Percentiles rank a stretch among this genome's conserved stretches.
Evolutionary conservation across 2,113 vertebrate genomes (phyloP).

Genomic region (Salvator merianae): DNA sequence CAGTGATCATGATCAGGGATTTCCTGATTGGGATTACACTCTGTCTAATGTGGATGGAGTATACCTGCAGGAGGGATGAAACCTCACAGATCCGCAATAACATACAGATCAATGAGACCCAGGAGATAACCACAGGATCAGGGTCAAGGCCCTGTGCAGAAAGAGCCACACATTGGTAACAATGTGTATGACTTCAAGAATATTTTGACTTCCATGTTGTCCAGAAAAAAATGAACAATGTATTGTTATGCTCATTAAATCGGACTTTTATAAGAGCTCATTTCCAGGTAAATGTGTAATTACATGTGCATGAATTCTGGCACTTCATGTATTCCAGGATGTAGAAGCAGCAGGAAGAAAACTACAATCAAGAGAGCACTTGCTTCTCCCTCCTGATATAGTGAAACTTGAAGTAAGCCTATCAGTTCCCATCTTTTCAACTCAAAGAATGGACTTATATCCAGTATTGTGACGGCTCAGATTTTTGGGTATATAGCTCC

Average conservation of each 20-base stretch:
- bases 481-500: neutral
- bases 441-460: neutral
- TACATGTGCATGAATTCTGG: neutral
- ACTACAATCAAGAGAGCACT: conserved; percentile 65
- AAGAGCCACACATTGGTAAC: neutral
- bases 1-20: too few species aligned
- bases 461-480: neutral
- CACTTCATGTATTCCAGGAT: conserved; percentile 76
- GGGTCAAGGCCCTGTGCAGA: too few species aligned
- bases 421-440: neutral
- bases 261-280: neutral
- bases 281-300: neutral
- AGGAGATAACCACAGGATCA: too few species aligned
- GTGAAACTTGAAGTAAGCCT: conserved; percentile 83
- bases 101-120: too few species aligned
- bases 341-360: conserved; percentile 76
- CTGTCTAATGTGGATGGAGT: too few species aligned
- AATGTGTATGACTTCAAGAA: neutral
- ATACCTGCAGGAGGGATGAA: too few species aligned
- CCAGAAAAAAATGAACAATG: neutral
- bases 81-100: too few species aligned
- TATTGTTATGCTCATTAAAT: neutral
- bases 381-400: conserved; percentile 66
- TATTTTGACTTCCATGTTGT: neutral
- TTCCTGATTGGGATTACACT: too few species aligned